These are phyloP conservation scores for Crotalus viridis DNA, from an alignment of 2,113 vertebrate genomes.

Conservation along the genomic window DNA sequence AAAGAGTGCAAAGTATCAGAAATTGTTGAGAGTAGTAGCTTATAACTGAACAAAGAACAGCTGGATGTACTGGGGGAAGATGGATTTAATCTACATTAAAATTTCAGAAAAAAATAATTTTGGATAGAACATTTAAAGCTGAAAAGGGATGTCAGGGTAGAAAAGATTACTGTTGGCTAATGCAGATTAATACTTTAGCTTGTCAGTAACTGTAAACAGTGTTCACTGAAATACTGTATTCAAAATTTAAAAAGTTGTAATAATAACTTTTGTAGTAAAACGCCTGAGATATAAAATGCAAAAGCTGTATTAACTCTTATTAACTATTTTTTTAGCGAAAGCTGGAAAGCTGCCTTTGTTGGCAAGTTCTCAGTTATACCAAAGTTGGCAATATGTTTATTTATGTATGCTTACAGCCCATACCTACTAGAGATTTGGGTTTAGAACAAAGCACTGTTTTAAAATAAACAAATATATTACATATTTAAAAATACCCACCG, in stretches of 20 bases:
- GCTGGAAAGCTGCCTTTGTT: background rate
- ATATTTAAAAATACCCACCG: background rate
- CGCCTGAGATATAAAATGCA: background rate
- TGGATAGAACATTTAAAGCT: background rate
- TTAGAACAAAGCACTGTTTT: slow-evolving; percentile 1
- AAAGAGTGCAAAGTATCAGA: background rate
- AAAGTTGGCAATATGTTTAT: background rate
- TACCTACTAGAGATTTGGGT: background rate
- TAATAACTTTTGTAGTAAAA: background rate
- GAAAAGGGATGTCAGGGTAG: background rate
- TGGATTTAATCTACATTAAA: background rate
- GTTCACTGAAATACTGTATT: background rate
- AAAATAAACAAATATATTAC: background rate
- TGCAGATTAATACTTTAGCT: background rate
- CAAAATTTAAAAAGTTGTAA: background rate
- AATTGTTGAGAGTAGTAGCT: background rate
- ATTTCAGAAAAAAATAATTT: background rate
- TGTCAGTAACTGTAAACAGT: background rate
- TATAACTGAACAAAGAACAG: background rate
- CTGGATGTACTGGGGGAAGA: background rate
- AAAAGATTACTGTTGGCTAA: background rate
- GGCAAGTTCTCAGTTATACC: background rate
- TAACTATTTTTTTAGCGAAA: background rate
- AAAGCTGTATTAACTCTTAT: background rate
- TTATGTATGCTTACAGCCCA: background rate